Conservation (phyloP, 2,113 vertebrate genomes). For the Xenus cinereus region DNA sequence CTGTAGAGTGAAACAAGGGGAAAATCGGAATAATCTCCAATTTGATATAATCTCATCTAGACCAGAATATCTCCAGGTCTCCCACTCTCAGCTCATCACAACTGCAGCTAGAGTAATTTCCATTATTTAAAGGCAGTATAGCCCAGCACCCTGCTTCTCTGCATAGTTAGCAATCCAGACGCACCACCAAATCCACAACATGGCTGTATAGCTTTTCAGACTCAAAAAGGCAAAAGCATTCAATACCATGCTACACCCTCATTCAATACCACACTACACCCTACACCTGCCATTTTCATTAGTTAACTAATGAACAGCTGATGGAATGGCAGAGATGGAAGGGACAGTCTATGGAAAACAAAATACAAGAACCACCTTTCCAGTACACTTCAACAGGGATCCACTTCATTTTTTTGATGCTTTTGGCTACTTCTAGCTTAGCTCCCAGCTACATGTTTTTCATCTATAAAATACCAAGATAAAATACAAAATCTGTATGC, state of each 20-base stretch:
- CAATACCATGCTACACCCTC: background rate
- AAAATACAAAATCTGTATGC: background rate
- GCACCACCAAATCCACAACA: background rate
- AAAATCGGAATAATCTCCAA: background rate
- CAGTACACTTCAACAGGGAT: background rate
- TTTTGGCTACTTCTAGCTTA: background rate
- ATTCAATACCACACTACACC: background rate
- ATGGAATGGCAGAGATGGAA: background rate
- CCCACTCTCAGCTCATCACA: background rate
- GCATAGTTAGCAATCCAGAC: background rate
- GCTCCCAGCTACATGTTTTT: background rate
- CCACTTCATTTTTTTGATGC: background rate
- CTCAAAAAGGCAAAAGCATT: background rate
- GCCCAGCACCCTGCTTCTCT: background rate
- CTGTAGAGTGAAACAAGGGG: background rate
- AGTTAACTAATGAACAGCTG: background rate
- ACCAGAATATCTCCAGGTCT: background rate
- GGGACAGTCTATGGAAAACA: background rate
- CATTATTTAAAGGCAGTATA: background rate
- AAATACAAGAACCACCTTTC: background rate
- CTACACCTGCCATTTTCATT: background rate
- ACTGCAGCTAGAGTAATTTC: background rate
- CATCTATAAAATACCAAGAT: background rate
- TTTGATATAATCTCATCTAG: background rate
- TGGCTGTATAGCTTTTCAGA: background rate